phyloP scores from a whole-genome alignment of 2,888 invertebrate genomes.

The Apoda limacodes region DNA sequence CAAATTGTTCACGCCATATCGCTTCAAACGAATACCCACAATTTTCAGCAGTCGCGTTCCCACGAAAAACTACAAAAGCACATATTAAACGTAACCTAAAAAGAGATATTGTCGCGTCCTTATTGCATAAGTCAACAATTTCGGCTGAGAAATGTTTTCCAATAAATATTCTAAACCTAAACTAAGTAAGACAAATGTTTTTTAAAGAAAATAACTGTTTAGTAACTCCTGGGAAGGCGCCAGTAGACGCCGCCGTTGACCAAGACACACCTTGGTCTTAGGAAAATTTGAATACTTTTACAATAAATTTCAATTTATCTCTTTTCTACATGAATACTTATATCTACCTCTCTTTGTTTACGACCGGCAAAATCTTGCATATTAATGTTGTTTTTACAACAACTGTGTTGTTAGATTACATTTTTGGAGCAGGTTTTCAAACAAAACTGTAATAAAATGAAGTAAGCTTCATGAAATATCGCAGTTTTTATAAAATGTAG shows the following conservation, averaged over 20 bases:
- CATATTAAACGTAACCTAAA: slow-evolving; percentile 63
- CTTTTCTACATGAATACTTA: slow-evolving; percentile 29
- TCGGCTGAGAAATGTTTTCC: slow-evolving; percentile 28
- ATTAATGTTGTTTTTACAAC: neutral
- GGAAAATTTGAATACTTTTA: slow-evolving; percentile 22
- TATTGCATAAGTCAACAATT: slow-evolving; percentile 17
- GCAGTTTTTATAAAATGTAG: no score
- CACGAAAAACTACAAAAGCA: slow-evolving; percentile 62
- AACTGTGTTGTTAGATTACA: slow-evolving; percentile 12
- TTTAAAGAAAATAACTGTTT: slow-evolving; percentile 27
- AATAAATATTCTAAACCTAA: slow-evolving; percentile 31
- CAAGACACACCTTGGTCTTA: slow-evolving; percentile 4
- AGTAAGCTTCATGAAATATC: no score
- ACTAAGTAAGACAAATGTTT: slow-evolving; percentile 23
- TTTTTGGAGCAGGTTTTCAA: slow-evolving; percentile 29
- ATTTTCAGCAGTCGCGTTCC: slow-evolving; percentile 44
- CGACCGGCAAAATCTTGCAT: slow-evolving; percentile 17
- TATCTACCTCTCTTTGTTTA: slow-evolving; percentile 28
- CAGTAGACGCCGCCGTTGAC: slow-evolving; percentile 22
- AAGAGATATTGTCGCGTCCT: slow-evolving; percentile 46
- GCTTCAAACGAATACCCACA: no score
- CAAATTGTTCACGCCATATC: no score
- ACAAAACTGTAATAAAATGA: slow-evolving; percentile 21
- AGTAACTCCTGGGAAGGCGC: slow-evolving; percentile 31
- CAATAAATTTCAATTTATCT: slow-evolving; percentile 39